Percentiles rank a stretch among this genome's conserved stretches.
Conservation (phyloP, 2,888 invertebrate genomes). For the Autographa pulchrina region DNA sequence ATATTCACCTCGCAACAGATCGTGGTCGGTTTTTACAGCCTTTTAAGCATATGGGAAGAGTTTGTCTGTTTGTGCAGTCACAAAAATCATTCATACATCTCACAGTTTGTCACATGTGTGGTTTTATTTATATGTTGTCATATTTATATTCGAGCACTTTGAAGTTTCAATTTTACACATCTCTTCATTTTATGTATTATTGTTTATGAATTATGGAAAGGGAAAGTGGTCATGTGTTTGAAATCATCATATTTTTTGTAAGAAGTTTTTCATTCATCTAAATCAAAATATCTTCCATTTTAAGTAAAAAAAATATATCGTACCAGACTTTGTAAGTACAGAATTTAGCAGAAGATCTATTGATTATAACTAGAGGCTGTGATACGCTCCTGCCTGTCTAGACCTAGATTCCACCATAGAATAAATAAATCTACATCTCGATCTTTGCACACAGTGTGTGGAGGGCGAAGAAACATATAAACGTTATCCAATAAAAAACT, state of each 20-base stretch:
- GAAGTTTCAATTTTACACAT: neutral
- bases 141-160: neutral
- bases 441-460: too few species aligned
- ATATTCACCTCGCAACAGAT: neutral
- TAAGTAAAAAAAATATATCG: too few species aligned
- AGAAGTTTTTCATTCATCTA: neutral
- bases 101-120: constrained; percentile 18
- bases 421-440: too few species aligned
- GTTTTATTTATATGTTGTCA: neutral
- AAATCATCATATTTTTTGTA: neutral
- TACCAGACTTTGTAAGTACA: too few species aligned
- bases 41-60: neutral
- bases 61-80: neutral
- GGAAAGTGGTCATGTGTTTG: neutral
- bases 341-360: too few species aligned
- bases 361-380: too few species aligned
- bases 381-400: too few species aligned
- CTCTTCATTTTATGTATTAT: neutral
- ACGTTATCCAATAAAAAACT: too few species aligned
- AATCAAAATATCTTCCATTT: too few species aligned
- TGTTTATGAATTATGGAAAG: neutral
- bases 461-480: too few species aligned
- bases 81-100: constrained; percentile 18
- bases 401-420: too few species aligned
- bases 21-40: neutral